Evolutionary conservation across 2,797 vertebrate genomes (phyloP).

Genomic region (Peromyscus aztecus): DNA sequence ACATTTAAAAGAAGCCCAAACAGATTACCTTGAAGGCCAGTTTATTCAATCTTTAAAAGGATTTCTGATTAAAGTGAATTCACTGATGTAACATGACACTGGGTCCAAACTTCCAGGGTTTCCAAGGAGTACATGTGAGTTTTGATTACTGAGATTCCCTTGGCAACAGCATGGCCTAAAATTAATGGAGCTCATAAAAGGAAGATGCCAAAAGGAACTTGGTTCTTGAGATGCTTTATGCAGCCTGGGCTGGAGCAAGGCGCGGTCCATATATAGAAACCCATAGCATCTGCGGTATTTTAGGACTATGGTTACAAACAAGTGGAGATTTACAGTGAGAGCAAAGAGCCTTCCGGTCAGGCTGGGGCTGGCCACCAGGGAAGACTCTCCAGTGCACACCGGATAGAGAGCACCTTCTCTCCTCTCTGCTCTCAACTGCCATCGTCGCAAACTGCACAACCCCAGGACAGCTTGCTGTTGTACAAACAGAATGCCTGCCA

Average conservation of each 20-base stretch:
- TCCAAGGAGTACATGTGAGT: slow-evolving; percentile 30
- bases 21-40: not conserved
- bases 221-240: slow-evolving; percentile 63
- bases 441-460: not conserved
- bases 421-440: slow-evolving; percentile 1
- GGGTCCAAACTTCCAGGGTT: slow-evolving; percentile 37
- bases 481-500: slow-evolving; percentile 3
- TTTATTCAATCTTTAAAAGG: slow-evolving; percentile 8
- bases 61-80: slow-evolving; percentile 44
- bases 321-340: slow-evolving; percentile 29
- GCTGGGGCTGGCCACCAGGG: not conserved
- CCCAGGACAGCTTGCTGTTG: not conserved
- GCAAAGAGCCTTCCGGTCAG: slow-evolving; percentile 39
- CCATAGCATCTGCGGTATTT: slow-evolving; percentile 64
- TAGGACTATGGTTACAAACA: slow-evolving; percentile 55
- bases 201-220: slow-evolving; percentile 69
- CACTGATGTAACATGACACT: not conserved
- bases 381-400: not conserved
- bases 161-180: slow-evolving; percentile 68
- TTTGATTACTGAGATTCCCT: slow-evolving; percentile 67
- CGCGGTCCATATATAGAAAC: slow-evolving; percentile 75
- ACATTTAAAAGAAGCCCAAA: not conserved
- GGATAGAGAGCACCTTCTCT: not conserved
- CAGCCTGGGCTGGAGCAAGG: slow-evolving; percentile 56
- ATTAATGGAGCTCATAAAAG: slow-evolving; percentile 77